phyloP scores from a whole-genome alignment of 2,888 invertebrate species.

The Dichetophora obliterata region DNA sequence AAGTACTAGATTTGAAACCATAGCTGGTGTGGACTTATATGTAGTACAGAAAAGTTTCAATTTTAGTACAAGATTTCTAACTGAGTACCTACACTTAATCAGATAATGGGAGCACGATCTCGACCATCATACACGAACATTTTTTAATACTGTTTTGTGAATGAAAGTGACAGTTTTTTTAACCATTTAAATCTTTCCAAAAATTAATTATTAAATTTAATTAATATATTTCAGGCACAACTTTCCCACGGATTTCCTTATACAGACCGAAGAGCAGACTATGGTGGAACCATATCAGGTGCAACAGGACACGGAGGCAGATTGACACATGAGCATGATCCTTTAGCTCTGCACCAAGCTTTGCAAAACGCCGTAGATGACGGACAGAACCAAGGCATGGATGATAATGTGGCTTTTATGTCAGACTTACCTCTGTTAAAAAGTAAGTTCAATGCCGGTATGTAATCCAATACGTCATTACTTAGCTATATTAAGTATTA shows the following conservation, averaged over 20 bases:
- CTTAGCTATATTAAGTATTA: no score
- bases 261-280: constrained; percentile 72
- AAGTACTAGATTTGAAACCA: no score
- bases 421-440: constrained; percentile 90
- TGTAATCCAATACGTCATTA: neutral
- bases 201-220: neutral
- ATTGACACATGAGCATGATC: constrained; percentile 76
- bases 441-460: constrained; percentile 72
- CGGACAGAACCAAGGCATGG: constrained; percentile 83
- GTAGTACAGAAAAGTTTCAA: no score
- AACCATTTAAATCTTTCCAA: no score
- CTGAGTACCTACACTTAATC: no score
- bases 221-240: constrained; percentile 67
- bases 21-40: no score
- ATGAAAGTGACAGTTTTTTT: no score
- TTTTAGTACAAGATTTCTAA: no score
- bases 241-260: constrained; percentile 76
- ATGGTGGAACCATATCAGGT: constrained; percentile 75
- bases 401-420: constrained; percentile 90
- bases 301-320: constrained; percentile 70
- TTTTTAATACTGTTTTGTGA: no score
- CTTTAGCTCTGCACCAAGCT: constrained; percentile 85
- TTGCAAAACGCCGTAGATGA: constrained; percentile 77
- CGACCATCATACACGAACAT: no score
- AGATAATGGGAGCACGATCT: no score